Conservation (phyloP, 2,797 vertebrate genomes). For the Lagodon rhomboides region DNA sequence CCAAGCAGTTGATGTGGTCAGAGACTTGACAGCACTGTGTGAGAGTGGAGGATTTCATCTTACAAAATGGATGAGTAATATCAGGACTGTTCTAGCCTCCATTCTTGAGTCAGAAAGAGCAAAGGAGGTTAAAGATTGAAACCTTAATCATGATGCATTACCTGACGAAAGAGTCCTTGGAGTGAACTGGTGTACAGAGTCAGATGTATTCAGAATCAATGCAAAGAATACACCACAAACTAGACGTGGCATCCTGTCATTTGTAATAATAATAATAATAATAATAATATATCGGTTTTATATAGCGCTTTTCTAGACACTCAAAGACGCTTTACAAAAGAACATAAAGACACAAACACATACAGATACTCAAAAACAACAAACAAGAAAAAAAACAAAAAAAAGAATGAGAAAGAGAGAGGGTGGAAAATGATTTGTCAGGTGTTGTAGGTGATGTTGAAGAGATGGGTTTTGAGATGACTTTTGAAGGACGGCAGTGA, state of each 20-base stretch:
- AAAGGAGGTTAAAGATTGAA: slow-evolving; percentile 1
- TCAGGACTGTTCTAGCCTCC: not conserved
- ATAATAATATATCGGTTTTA: too few species aligned
- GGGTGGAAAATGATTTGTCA: too few species aligned
- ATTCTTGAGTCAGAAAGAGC: slow-evolving; percentile 8
- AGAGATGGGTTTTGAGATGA: too few species aligned
- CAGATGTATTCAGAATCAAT: slow-evolving; percentile 23
- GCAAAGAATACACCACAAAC: not conserved
- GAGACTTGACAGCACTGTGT: slow-evolving; percentile 15
- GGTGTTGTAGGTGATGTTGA: too few species aligned
- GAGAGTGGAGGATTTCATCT: slow-evolving; percentile 33
- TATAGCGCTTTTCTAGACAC: too few species aligned
- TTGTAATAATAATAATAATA: too few species aligned
- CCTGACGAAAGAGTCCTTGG: slow-evolving; percentile 1
- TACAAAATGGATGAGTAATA: slow-evolving; percentile 39
- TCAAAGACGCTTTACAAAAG: too few species aligned
- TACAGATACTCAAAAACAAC: too few species aligned
- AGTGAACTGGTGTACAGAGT: slow-evolving; percentile 11
- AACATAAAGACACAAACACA: too few species aligned
- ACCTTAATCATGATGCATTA: slow-evolving; percentile 1
- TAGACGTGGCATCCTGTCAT: slow-evolving; percentile 5
- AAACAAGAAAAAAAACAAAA: too few species aligned
- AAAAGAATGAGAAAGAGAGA: too few species aligned
- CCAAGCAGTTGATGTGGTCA: not conserved
- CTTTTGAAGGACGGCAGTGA: too few species aligned